Conservation (phyloP, 2,888 invertebrate species). For the Pollenia griseotomentosa region DNA sequence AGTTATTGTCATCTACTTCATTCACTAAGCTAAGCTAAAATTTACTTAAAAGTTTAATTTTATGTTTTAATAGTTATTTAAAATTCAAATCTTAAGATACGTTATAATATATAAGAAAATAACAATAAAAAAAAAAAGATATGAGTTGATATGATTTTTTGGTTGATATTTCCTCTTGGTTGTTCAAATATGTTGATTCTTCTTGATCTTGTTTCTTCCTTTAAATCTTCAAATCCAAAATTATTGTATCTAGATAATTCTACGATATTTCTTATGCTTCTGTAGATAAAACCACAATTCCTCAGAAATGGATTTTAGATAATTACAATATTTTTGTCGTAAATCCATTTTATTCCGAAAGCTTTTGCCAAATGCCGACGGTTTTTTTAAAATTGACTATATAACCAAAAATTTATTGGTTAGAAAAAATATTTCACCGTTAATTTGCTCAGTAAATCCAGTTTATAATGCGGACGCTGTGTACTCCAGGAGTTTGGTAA, state of each 20-base stretch:
- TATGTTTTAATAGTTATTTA: neutral
- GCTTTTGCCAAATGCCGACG: conserved; percentile 45
- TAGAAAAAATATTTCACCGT: neutral
- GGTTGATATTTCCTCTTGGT: conserved; percentile 71
- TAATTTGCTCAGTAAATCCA: neutral
- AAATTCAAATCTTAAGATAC: conserved; percentile 25
- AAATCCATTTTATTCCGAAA: conserved; percentile 49
- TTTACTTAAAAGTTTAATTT: neutral
- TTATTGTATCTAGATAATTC: conserved; percentile 40
- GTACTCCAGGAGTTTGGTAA: conserved; percentile 66
- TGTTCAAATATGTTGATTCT: conserved; percentile 62
- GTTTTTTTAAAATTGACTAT: conserved; percentile 32
- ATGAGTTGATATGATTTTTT: conserved; percentile 71
- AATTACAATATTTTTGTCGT: conserved; percentile 55
- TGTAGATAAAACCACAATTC: conserved; percentile 66
- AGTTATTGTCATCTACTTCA: conserved; percentile 1
- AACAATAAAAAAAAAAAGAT: conserved; percentile 52
- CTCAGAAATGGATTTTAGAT: conserved; percentile 50
- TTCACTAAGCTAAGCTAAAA: neutral
- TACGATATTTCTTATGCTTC: conserved; percentile 67
- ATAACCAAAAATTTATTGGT: neutral
- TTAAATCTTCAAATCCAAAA: neutral
- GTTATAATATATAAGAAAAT: conserved; percentile 7
- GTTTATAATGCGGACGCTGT: conserved; percentile 10
- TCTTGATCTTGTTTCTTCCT: conserved; percentile 18